These are phyloP conservation scores for Protobothrops flavoviridis DNA, from an alignment of 2,113 vertebrate genomes.

Conservation along the genomic window DNA sequence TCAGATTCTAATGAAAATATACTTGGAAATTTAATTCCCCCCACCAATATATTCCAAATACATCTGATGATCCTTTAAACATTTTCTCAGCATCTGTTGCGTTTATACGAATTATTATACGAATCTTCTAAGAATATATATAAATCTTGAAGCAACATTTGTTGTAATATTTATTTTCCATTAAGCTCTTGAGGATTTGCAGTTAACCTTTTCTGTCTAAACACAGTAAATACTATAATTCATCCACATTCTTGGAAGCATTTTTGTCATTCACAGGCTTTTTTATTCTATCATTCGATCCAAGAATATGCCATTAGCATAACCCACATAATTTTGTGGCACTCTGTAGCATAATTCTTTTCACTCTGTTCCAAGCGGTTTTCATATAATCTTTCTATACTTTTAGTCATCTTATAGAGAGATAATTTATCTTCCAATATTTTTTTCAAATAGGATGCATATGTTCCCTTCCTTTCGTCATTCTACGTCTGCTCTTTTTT, in stretches of 20 bases:
- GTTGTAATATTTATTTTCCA: background rate
- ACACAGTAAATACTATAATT: background rate
- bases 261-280: background rate
- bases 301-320: background rate
- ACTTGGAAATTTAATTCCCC: background rate
- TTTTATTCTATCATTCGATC: background rate
- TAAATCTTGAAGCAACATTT: background rate
- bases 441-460: background rate
- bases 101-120: background rate
- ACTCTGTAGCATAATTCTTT: background rate
- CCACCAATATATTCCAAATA: background rate
- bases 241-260: background rate
- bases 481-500: background rate
- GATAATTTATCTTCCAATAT: background rate
- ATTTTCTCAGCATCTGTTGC: background rate
- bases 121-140: background rate
- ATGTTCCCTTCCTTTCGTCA: background rate
- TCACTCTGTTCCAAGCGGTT: background rate
- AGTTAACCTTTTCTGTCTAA: background rate
- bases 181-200: background rate
- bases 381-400: background rate
- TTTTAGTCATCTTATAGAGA: background rate
- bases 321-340: background rate
- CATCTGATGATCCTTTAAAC: background rate
- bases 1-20: background rate